These are phyloP conservation scores for Hyles lineata DNA, from an alignment of 2,888 invertebrate genomes.

Conservation along the genomic window DNA sequence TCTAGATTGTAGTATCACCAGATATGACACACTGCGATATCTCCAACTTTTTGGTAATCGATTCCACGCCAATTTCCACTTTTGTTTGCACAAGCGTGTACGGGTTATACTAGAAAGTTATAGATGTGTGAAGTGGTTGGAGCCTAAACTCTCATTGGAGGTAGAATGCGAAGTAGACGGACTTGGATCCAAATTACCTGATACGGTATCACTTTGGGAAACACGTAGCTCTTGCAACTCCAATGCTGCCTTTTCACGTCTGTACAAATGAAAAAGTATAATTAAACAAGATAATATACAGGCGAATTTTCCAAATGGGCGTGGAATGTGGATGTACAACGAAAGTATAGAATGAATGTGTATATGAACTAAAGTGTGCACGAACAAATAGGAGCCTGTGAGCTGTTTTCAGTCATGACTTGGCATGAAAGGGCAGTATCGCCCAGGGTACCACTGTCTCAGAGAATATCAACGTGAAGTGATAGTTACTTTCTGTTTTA, in stretches of 20 bases:
- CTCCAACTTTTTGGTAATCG: not conserved
- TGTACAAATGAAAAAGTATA: constrained; percentile 54
- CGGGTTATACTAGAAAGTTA: constrained; percentile 39
- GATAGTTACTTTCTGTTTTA: too few species aligned
- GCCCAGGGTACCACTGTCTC: too few species aligned
- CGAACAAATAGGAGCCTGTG: too few species aligned
- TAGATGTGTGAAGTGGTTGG: constrained; percentile 76
- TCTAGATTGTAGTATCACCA: not conserved
- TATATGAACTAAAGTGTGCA: too few species aligned
- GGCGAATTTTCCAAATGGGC: too few species aligned
- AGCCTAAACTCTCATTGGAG: constrained; percentile 72
- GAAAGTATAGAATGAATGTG: too few species aligned
- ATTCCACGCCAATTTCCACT: not conserved
- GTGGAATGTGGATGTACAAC: too few species aligned
- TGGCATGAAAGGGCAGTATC: too few species aligned
- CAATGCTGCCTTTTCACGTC: constrained; percentile 84
- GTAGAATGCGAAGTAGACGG: constrained; percentile 81
- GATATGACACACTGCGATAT: not conserved
- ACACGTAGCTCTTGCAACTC: constrained; percentile 81
- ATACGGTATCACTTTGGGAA: constrained; percentile 85
- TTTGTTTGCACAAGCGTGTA: constrained; percentile 18
- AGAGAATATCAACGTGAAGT: too few species aligned
- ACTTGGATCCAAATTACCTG: constrained; percentile 83
- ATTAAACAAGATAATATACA: not conserved
- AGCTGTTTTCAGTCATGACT: too few species aligned